A percentile compares a stretch with the other conserved stretches of the same genome.
Evolutionary conservation across 1,140 invertebrate genomes (phyloP).

Genomic region (Belonocnema kinseyi): DNA sequence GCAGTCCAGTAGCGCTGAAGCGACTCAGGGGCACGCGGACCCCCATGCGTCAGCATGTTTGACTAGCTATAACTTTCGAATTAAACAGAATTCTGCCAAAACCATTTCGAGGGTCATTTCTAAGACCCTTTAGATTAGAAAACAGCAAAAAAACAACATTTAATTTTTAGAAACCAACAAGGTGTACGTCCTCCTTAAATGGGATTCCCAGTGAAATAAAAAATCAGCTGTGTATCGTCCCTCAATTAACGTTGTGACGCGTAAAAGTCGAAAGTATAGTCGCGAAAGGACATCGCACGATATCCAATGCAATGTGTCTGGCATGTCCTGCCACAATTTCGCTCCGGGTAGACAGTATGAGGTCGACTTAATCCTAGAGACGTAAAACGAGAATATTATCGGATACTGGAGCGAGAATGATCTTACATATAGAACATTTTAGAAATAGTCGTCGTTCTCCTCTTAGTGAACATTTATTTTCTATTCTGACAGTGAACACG

Average conservation of each 20-base stretch:
- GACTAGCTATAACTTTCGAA: no score
- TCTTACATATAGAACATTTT: background rate
- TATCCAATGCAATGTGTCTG: background rate
- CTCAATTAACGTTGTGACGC: background rate
- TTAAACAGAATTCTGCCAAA: no score
- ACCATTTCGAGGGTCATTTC: no score
- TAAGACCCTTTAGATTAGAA: no score
- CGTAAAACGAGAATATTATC: conserved; percentile 10
- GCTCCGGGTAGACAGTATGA: conserved; percentile 2
- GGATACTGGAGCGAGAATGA: conserved; percentile 8
- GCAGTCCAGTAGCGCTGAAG: no score
- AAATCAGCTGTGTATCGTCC: background rate
- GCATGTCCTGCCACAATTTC: conserved; percentile 9
- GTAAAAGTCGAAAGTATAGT: background rate
- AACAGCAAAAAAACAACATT: no score
- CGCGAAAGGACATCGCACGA: conserved; percentile 3
- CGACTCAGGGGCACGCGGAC: no score
- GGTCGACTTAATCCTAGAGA: conserved; percentile 21
- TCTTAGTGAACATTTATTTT: background rate
- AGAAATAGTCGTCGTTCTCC: background rate
- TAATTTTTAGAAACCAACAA: no score
- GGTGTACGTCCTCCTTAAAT: no score
- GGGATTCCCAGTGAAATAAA: no score
- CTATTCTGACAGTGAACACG: no score
- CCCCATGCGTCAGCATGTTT: no score